Conservation (phyloP, 92 coral and sea anemone species). For the Phymanthus crucifer region DNA sequence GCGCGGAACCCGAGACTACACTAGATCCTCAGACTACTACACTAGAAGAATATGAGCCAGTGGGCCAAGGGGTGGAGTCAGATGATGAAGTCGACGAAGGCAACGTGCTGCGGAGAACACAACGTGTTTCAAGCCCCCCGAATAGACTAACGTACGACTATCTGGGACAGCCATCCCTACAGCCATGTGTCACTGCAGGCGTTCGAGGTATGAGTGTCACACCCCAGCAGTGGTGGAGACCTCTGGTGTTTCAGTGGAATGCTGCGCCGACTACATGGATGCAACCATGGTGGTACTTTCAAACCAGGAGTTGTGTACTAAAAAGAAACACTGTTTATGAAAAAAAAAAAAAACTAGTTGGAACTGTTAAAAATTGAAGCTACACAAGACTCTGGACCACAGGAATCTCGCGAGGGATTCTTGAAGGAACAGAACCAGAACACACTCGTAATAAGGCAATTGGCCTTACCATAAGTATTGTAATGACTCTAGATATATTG, state of each 20-base stretch:
- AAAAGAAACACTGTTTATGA: neutral
- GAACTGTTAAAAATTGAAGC: neutral
- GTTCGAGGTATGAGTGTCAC: conserved; percentile 12
- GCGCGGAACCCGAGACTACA: no score
- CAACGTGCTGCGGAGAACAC: conserved; percentile 13
- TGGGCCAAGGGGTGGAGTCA: conserved; percentile 28
- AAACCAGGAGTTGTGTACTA: neutral
- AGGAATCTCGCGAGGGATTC: neutral
- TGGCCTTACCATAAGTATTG: neutral
- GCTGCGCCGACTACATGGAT: neutral
- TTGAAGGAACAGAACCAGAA: neutral
- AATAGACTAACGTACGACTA: conserved; percentile 37
- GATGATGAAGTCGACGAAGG: neutral
- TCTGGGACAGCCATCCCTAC: conserved; percentile 38
- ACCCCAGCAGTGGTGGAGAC: conserved; percentile 8
- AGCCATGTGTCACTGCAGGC: conserved; percentile 41
- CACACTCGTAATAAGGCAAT: neutral
- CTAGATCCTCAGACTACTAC: no score
- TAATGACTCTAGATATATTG: neutral
- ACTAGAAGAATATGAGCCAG: conserved; percentile 12
- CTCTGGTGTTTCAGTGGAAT: conserved; percentile 14
- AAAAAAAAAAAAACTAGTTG: no score
- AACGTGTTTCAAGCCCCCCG: conserved; percentile 32
- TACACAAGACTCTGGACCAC: neutral
- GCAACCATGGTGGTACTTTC: neutral